A percentile compares a stretch with the other conserved stretches of the same genome.
Conservation (phyloP, 2,888 invertebrate species). For the Tipula unca region DNA sequence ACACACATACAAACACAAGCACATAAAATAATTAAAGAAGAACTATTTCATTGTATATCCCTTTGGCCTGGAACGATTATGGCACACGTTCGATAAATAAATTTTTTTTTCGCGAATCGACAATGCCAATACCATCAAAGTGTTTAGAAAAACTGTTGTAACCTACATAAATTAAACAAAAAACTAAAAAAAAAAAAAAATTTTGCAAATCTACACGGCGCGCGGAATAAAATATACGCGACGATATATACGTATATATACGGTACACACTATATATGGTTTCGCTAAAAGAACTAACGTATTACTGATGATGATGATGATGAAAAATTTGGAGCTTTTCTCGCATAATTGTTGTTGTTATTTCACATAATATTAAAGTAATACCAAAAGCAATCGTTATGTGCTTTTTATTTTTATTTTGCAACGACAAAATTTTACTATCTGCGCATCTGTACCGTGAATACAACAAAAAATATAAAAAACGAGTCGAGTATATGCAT, state of each 20-base stretch:
- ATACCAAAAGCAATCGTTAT: background rate
- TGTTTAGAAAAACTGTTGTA: background rate
- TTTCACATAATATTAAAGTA: background rate
- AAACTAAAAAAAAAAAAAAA: background rate
- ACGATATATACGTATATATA: background rate
- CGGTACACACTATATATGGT: background rate
- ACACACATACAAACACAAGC: background rate
- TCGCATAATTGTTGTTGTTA: background rate
- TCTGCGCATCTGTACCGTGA: background rate
- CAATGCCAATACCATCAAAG: background rate
- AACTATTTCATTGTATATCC: background rate
- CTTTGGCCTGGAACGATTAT: background rate
- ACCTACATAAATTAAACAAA: background rate
- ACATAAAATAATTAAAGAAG: background rate
- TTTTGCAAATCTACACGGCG: background rate
- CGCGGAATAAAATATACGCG: background rate
- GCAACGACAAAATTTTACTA: background rate
- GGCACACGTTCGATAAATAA: background rate
- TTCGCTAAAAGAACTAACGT: background rate
- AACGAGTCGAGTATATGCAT: background rate
- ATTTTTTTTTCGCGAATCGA: background rate
- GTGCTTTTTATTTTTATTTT: background rate
- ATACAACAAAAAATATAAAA: too few species aligned
- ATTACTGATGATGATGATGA: conserved; percentile 14
- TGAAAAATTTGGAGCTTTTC: background rate